A percentile compares a stretch with the other conserved stretches of the same genome.
Conservation (phyloP, 2,888 invertebrate genomes). For the Apamea monoglypha region DNA sequence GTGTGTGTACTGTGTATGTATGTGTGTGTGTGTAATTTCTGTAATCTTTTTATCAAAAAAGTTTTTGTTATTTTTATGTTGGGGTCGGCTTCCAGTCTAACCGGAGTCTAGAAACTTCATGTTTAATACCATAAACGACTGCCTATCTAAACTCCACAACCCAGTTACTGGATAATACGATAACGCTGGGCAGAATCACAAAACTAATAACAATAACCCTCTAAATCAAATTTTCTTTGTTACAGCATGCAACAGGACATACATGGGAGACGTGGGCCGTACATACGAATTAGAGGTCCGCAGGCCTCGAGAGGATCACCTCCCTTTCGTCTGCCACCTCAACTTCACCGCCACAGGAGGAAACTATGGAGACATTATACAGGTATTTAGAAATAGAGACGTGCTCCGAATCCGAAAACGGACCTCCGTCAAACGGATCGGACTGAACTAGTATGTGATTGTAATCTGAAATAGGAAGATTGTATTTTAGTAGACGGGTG, state of each 20-base stretch:
- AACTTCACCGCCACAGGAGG: constrained; percentile 95
- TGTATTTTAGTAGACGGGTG: constrained; percentile 52
- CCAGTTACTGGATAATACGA: neutral
- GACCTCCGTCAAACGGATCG: constrained; percentile 64
- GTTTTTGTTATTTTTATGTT: neutral
- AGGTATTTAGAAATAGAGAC: constrained; percentile 67
- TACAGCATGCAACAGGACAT: constrained; percentile 95
- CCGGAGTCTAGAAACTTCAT: too few species aligned
- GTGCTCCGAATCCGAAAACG: constrained; percentile 55
- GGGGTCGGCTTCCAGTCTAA: neutral
- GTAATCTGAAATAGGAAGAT: constrained; percentile 65
- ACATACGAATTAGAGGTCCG: constrained; percentile 95
- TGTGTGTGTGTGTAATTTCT: neutral
- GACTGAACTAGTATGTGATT: constrained; percentile 64
- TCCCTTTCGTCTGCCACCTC: constrained; percentile 95
- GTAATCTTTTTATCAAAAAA: neutral
- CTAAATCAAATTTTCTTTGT: constrained; percentile 49
- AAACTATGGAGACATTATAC: constrained; percentile 87
- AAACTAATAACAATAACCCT: constrained; percentile 5
- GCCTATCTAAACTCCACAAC: neutral
- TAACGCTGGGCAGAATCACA: neutral
- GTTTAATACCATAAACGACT: neutral
- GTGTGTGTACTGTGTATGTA: too few species aligned
- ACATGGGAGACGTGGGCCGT: constrained; percentile 94
- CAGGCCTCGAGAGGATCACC: constrained; percentile 93